Base-by-base conservation (phyloP, 2,113 vertebrate species). In the Tretioscincus oriximinensis region DNA sequence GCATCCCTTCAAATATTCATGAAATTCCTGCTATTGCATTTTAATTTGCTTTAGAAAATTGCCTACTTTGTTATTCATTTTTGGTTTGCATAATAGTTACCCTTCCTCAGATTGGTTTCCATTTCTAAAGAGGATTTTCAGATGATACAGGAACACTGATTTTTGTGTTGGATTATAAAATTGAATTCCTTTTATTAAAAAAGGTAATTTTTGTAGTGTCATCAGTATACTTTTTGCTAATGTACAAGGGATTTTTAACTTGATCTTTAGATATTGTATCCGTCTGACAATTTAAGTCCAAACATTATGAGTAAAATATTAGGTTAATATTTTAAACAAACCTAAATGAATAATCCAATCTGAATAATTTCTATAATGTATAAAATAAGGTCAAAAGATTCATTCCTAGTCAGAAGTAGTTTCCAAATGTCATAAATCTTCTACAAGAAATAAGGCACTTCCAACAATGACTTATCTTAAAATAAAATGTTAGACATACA, bases 11-110 rank as follows among this genome's bases (percentile, higher is more conserved):
- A 87, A 91, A 91, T 92, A 92, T 90, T 81, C 82, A 88, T 86
- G 82, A 91, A 91, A 87, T 90, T 49, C 87, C 70, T 88, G 26
- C 69, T 11, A 89, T 91, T 88, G 79, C 81, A 85, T 93, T 93
- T 93, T 93, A 93, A 93, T 95, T 94, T 94, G 78, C 82, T 73
- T 66, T 89, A 82, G 82, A 84, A 91, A 93, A 91, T 87, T 89
- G 84, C 86, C 85, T 91, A 73, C 51, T 93, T 92, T 93, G 83
- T 86, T 90, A 83, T 89, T 92, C 92, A 67, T 85, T 91, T 93
- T 89, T 91, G 45, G 73, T 95, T 94, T 93, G 80, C 81, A 76
- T 91, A 90, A 85, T 83, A 91, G 80, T 90, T 90, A 78, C 9
- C 84, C 81, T 29, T 90, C 45, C 77, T 90, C 22, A 47, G 80